Conservation (phyloP, 1,140 invertebrate species). For the Aradophagus sp. region DNA sequence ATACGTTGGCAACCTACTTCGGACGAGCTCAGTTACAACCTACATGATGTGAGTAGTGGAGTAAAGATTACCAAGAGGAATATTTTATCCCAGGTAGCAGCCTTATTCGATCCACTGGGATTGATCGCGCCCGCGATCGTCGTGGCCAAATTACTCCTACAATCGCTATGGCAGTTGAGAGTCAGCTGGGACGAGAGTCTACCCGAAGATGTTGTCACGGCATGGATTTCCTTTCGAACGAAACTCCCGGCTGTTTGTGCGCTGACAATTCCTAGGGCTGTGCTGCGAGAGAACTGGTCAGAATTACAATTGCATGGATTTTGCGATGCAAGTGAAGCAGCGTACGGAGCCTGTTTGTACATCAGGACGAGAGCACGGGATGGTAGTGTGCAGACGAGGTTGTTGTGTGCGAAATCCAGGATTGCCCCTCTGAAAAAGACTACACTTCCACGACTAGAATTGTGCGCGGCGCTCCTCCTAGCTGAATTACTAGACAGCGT, state of each 20-base stretch:
- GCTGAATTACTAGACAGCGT: conserved; percentile 58
- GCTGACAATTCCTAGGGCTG: too few relatives aligned
- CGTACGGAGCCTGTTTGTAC: conserved; percentile 16
- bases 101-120: too few relatives aligned
- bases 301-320: conserved; percentile 37
- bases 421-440: conserved; percentile 71
- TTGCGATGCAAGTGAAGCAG: conserved; percentile 37
- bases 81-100: too few relatives aligned
- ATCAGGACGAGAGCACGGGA: background rate
- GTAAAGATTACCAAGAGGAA: background rate
- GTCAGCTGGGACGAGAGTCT: too few relatives aligned
- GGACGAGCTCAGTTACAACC: conserved; percentile 4
- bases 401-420: conserved; percentile 36
- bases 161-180: too few relatives aligned
- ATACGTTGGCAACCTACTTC: conserved; percentile 2
- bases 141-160: too few relatives aligned
- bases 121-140: too few relatives aligned
- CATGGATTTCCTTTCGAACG: too few relatives aligned
- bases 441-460: conserved; percentile 73
- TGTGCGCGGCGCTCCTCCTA: conserved; percentile 70
- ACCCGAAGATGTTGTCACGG: too few relatives aligned
- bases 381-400: background rate
- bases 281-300: too few relatives aligned
- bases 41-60: conserved; percentile 1
- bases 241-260: too few relatives aligned